A percentile compares a stretch with the other conserved stretches of the same genome.
phyloP scores from a whole-genome alignment of 2,888 invertebrate species.

The Elegia similella region DNA sequence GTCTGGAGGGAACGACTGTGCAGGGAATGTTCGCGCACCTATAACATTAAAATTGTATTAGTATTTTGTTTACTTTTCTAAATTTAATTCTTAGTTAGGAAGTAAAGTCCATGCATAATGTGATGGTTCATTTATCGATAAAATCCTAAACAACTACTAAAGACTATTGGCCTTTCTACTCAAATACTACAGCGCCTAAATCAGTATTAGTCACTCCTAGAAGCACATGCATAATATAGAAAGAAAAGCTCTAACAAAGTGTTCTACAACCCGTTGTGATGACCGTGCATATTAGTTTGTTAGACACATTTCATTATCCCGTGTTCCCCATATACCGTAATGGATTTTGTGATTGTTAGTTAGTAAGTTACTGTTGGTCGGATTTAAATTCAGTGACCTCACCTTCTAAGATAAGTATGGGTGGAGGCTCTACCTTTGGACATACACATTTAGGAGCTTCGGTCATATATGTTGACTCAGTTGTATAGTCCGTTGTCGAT shows the following conservation, averaged over 20 bases:
- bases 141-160: neutral
- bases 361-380: slow-evolving; percentile 63
- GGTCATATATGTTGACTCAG: slow-evolving; percentile 47
- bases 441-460: slow-evolving; percentile 58
- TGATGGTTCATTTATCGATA: slow-evolving; percentile 36
- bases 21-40: slow-evolving; percentile 94
- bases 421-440: slow-evolving; percentile 78
- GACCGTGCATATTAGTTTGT: slow-evolving; percentile 62
- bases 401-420: slow-evolving; percentile 94
- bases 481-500: slow-evolving; percentile 44
- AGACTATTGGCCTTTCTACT: slow-evolving; percentile 26
- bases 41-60: slow-evolving; percentile 41
- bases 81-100: slow-evolving; percentile 18
- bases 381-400: slow-evolving; percentile 73
- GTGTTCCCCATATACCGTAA: slow-evolving; percentile 47
- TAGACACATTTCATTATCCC: slow-evolving; percentile 42
- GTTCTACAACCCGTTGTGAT: slow-evolving; percentile 22
- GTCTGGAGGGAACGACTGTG: slow-evolving; percentile 95
- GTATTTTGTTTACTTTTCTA: slow-evolving; percentile 21
- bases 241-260: neutral
- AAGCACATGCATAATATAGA: slow-evolving; percentile 43
- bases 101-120: slow-evolving; percentile 54
- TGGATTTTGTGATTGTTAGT: slow-evolving; percentile 67
- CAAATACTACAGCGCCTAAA: slow-evolving; percentile 20
- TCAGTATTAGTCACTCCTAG: slow-evolving; percentile 12